Conservation (phyloP, 2,113 vertebrate genomes). For the Epinephelus lanceolatus region DNA sequence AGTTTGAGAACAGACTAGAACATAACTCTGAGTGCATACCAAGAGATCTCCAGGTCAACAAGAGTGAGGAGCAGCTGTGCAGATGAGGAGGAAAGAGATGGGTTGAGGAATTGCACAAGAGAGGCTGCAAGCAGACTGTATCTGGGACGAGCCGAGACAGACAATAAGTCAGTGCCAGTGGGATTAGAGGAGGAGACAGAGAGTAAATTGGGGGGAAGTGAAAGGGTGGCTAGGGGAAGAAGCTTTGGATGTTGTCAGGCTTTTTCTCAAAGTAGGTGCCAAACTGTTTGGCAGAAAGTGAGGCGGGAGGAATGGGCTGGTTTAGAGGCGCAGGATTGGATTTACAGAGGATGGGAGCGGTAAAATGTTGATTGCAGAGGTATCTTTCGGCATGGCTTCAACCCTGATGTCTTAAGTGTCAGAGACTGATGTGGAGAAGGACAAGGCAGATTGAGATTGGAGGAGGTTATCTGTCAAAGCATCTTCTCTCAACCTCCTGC, state of each 20-base stretch:
- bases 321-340: constrained; percentile 42
- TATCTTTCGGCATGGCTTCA: constrained; percentile 34
- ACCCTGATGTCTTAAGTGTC: constrained; percentile 45
- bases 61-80: constrained; percentile 4
- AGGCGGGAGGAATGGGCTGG: constrained; percentile 34
- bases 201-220: constrained; percentile 54
- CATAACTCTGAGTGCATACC: background rate
- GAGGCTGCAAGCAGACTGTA: constrained; percentile 5
- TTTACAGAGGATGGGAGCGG: constrained; percentile 44
- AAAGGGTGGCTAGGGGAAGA: constrained; percentile 28
- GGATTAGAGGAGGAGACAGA: constrained; percentile 34
- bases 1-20: background rate
- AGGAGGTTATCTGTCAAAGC: constrained; percentile 60
- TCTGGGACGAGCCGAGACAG: constrained; percentile 30
- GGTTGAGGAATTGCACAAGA: constrained; percentile 12
- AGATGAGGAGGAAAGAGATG: background rate
- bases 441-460: constrained; percentile 45
- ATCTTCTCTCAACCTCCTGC: constrained; percentile 42
- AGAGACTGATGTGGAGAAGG: constrained; percentile 37
- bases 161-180: constrained; percentile 49
- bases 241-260: constrained; percentile 38
- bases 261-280: constrained; percentile 44
- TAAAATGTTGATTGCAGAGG: constrained; percentile 54
- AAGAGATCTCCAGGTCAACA: background rate
- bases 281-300: constrained; percentile 50